Evolutionary conservation across 1,140 invertebrate genomes (phyloP).

Genomic region (Holotrichia oblita): DNA sequence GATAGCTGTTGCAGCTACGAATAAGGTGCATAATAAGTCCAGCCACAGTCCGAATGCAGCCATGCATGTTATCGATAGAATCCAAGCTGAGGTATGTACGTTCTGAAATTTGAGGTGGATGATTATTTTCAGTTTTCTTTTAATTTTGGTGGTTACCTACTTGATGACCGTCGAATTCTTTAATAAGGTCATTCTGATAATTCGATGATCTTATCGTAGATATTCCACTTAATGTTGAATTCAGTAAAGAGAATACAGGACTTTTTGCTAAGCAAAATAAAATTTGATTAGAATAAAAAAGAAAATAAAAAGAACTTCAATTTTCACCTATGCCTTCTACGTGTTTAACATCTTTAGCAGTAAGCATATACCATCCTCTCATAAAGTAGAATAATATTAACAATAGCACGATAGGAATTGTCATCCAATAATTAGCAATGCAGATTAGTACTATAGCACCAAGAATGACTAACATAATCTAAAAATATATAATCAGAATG

Average conservation of each 20-base stretch:
- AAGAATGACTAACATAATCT: slow-evolving; percentile 71
- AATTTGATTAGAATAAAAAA: neutral
- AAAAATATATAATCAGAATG: slow-evolving; percentile 78
- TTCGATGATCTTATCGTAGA: slow-evolving; percentile 88
- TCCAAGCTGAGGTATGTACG: slow-evolving; percentile 62
- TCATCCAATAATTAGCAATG: slow-evolving; percentile 77
- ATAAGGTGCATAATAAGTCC: slow-evolving; percentile 76
- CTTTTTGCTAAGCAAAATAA: slow-evolving; percentile 68
- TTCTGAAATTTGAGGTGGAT: slow-evolving; percentile 37
- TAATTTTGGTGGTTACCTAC: neutral
- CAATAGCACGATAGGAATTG: slow-evolving; percentile 76
- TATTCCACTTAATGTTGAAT: slow-evolving; percentile 88
- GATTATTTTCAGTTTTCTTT: neutral
- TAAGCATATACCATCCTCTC: slow-evolving; percentile 67
- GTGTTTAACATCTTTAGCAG: slow-evolving; percentile 67
- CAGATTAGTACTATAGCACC: slow-evolving; percentile 70
- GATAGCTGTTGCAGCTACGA: slow-evolving; percentile 73
- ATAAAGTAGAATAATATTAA: slow-evolving; percentile 72
- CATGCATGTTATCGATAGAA: slow-evolving; percentile 75
- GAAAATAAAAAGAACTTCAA: slow-evolving; percentile 17
- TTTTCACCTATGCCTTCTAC: slow-evolving; percentile 62
- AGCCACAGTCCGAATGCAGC: slow-evolving; percentile 83
- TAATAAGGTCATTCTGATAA: slow-evolving; percentile 71
- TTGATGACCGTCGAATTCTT: slow-evolving; percentile 60
- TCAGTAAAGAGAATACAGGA: slow-evolving; percentile 90